phyloP scores from a whole-genome alignment of 1,140 invertebrate species.

The Orussus abietinus region DNA sequence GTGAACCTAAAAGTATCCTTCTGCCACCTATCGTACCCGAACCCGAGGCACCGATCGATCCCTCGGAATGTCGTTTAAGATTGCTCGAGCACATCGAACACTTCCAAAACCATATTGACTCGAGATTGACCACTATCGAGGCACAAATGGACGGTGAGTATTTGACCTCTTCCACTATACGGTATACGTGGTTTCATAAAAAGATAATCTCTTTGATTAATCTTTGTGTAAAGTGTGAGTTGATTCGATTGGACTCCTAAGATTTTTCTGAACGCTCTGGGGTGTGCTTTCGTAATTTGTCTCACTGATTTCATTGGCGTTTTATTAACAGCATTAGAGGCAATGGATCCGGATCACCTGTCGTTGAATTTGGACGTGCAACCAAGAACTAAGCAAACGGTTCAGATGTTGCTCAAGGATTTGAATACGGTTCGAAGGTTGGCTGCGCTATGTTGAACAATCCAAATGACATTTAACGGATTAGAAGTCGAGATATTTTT shows the following conservation, averaged over 20 bases:
- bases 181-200: no score
- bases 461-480: not conserved
- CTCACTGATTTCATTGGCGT: no score
- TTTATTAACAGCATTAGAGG: constrained; percentile 44
- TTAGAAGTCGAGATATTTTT: not conserved
- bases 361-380: constrained; percentile 40
- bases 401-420: constrained; percentile 57
- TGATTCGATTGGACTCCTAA: no score
- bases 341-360: constrained; percentile 40
- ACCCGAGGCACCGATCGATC: constrained; percentile 77
- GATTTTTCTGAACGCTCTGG: no score
- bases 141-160: constrained; percentile 68
- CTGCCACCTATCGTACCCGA: constrained; percentile 58
- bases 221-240: no score
- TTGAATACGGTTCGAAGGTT: constrained; percentile 54
- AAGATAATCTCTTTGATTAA: no score
- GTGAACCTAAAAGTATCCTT: constrained; percentile 13
- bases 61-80: constrained; percentile 70
- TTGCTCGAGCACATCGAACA: constrained; percentile 75
- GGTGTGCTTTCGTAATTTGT: no score
- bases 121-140: constrained; percentile 70
- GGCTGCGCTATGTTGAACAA: constrained; percentile 42
- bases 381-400: constrained; percentile 54
- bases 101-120: constrained; percentile 68
- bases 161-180: no score